A percentile compares a stretch with the other conserved stretches of the same genome.
Evolutionary conservation across 1,140 invertebrate genomes (phyloP).

Genomic region (Liolophura sinensis): DNA sequence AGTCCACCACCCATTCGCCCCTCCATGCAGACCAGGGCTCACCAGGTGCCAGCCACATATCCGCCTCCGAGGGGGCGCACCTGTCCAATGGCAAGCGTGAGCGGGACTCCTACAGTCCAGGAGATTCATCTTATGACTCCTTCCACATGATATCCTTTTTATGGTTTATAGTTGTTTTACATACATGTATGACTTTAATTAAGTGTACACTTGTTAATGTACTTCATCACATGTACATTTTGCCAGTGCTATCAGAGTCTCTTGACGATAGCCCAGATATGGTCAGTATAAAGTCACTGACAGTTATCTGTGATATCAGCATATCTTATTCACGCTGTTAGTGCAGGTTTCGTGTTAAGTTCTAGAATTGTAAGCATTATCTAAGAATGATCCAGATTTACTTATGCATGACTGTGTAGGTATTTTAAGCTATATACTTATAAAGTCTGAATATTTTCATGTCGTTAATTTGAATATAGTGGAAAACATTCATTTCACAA

Average conservation of each 20-base stretch:
- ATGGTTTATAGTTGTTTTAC: conserved; percentile 9
- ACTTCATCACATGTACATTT: background rate
- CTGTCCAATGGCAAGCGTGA: conserved; percentile 18
- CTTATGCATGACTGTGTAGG: too few species aligned
- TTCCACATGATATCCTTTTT: conserved; percentile 59
- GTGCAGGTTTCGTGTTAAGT: too few species aligned
- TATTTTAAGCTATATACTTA: too few species aligned
- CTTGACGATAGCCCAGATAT: background rate
- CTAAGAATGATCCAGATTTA: too few species aligned
- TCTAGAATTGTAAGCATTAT: too few species aligned
- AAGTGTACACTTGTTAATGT: background rate
- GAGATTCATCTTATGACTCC: conserved; percentile 28
- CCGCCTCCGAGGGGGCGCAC: conserved; percentile 6
- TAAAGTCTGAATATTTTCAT: too few species aligned
- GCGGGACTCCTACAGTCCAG: background rate
- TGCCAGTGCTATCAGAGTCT: background rate
- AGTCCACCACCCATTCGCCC: conserved; percentile 35
- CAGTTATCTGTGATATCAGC: too few species aligned
- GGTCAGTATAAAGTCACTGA: background rate
- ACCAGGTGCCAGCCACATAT: conserved; percentile 31
- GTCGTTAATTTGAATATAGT: too few species aligned
- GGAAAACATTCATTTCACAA: too few species aligned
- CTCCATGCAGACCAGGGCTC: conserved; percentile 35
- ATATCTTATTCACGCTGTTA: too few species aligned
- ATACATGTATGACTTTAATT: conserved; percentile 1